phyloP scores from a whole-genome alignment of 2,797 vertebrate genomes.

The Rhinella marina region DNA sequence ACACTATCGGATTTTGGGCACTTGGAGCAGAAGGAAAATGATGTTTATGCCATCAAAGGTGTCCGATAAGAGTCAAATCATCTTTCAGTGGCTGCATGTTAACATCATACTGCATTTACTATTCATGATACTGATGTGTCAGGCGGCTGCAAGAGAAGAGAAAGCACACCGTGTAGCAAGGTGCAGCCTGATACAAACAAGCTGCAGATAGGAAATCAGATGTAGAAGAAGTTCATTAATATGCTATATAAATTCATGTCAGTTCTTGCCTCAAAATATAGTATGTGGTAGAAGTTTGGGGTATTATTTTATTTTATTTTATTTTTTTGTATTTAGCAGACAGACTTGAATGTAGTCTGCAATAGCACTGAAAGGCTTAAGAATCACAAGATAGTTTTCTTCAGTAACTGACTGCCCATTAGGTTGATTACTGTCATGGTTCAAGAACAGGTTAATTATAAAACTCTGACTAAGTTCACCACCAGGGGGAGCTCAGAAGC shows the following conservation, averaged over 20 bases:
- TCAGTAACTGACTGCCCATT: no score
- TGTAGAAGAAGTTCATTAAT: not conserved
- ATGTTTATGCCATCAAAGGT: slow-evolving; percentile 23
- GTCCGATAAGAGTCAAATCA: slow-evolving; percentile 29
- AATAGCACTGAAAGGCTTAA: no score
- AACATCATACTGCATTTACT: slow-evolving; percentile 1
- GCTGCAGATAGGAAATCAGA: not conserved
- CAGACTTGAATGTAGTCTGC: no score
- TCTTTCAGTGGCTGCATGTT: not conserved
- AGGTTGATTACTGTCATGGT: no score
- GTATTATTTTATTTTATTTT: no score
- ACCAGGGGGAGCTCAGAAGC: no score
- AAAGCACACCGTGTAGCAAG: not conserved
- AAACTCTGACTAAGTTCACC: no score
- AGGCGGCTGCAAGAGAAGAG: not conserved
- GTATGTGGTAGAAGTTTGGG: no score
- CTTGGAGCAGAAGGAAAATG: slow-evolving; percentile 24
- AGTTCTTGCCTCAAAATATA: no score
- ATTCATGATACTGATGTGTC: slow-evolving; percentile 11
- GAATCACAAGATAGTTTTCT: no score
- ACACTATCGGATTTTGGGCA: slow-evolving; percentile 40
- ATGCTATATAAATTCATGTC: not conserved
- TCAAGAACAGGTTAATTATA: no score
- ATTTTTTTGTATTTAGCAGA: no score
- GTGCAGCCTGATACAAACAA: not conserved